A percentile compares a stretch with the other conserved stretches of the same genome.
Evolutionary conservation across 2,797 vertebrate species (phyloP).

Genomic region (Nasua narica): DNA sequence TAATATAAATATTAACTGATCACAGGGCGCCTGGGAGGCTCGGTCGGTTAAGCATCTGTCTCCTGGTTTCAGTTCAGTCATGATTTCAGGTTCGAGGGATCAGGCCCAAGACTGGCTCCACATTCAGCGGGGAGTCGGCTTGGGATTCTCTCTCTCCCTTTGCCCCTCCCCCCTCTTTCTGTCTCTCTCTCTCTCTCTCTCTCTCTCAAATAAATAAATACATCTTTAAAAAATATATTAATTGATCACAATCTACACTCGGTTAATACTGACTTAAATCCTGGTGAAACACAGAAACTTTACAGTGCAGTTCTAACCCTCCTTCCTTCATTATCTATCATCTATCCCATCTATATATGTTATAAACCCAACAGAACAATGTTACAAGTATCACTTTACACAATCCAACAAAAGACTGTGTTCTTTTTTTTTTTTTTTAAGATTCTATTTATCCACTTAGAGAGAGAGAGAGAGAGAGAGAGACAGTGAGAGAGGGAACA

Average conservation of each 20-base stretch:
- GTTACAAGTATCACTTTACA: neutral
- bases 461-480: too few relatives aligned
- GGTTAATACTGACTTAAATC: neutral
- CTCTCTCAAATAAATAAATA: neutral
- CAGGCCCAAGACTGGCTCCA: accelerated
- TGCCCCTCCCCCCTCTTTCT: too few relatives aligned
- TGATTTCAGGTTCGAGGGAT: neutral
- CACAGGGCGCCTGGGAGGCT: neutral
- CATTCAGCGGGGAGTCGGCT: neutral
- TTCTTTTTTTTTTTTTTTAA: neutral
- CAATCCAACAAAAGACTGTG: neutral
- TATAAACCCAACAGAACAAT: neutral
- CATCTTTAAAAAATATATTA: neutral
- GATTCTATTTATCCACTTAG: too few relatives aligned
- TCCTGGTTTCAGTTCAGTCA: neutral
- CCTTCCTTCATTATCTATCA: neutral
- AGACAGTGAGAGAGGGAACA: too few relatives aligned
- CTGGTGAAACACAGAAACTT: neutral
- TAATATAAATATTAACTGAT: neutral
- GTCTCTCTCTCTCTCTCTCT: too few relatives aligned
- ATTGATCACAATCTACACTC: neutral
- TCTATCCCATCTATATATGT: neutral
- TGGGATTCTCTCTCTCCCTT: neutral
- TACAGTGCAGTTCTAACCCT: neutral
- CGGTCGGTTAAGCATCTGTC: neutral